These are phyloP conservation scores for Rugalucina vietnamica DNA, from an alignment of 2,888 invertebrate species.

Conservation along the genomic window DNA sequence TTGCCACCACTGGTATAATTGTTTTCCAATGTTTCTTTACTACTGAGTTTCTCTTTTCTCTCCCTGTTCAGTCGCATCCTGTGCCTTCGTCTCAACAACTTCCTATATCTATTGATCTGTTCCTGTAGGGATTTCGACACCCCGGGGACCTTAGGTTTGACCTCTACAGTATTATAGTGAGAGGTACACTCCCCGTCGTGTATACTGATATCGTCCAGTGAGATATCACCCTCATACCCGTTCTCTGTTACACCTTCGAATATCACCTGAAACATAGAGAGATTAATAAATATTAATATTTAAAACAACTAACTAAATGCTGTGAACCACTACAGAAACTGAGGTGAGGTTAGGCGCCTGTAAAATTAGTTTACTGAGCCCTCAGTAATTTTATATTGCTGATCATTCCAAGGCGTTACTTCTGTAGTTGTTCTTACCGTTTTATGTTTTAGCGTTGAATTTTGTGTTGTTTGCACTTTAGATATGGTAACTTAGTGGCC, in stretches of 20 bases:
- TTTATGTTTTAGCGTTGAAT: too few relatives aligned
- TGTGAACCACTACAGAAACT: too few relatives aligned
- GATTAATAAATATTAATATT: too few relatives aligned
- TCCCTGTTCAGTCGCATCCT: slow-evolving; percentile 1
- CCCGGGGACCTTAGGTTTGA: slow-evolving; percentile 34
- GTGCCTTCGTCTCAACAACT: slow-evolving; percentile 43
- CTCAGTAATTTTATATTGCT: too few relatives aligned
- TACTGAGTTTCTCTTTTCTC: not conserved
- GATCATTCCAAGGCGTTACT: too few relatives aligned
- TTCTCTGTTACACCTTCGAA: slow-evolving; percentile 78
- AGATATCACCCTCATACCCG: slow-evolving; percentile 80
- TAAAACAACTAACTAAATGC: too few relatives aligned
- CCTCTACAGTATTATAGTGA: slow-evolving; percentile 55
- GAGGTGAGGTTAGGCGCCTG: too few relatives aligned
- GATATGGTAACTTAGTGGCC: too few relatives aligned
- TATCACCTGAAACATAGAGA: slow-evolving; percentile 73
- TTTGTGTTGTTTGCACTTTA: too few relatives aligned
- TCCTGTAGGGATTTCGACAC: slow-evolving; percentile 25
- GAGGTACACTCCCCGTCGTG: slow-evolving; percentile 75
- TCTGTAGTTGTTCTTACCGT: too few relatives aligned
- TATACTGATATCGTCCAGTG: slow-evolving; percentile 81
- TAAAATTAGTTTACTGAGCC: too few relatives aligned
- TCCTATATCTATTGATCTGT: slow-evolving; percentile 54
- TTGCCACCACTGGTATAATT: not conserved
- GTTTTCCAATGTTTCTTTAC: not conserved